A percentile compares a stretch with the other conserved stretches of the same genome.
Conservation (phyloP, 2,113 vertebrate species). For the Anas platyrhynchos region DNA sequence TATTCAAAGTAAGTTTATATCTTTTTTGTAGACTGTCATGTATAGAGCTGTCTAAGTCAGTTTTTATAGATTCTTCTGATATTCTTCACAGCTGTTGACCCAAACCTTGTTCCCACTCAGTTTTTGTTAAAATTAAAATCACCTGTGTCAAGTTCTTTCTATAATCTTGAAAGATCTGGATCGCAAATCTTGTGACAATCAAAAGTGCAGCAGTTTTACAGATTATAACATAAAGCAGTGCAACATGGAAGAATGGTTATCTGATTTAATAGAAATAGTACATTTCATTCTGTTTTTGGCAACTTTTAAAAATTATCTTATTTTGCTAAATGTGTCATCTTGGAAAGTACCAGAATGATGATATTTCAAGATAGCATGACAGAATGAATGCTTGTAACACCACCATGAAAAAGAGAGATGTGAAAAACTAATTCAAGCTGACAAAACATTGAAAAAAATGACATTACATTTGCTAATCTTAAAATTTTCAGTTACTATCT, state of each 20-base stretch:
- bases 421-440: background rate
- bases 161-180: background rate
- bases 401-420: background rate
- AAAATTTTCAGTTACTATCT: background rate
- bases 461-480: background rate
- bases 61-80: background rate
- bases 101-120: background rate
- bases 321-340: background rate
- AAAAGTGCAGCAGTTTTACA: background rate
- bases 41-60: background rate
- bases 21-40: background rate
- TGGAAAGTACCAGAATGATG: background rate
- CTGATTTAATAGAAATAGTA: background rate
- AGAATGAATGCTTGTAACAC: background rate
- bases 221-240: background rate
- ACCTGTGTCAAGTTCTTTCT: background rate
- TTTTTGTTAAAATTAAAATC: slow-evolving; percentile 11
- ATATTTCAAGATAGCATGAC: background rate
- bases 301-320: background rate
- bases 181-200: background rate
- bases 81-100: background rate
- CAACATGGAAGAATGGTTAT: background rate
- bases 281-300: background rate
- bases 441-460: background rate
- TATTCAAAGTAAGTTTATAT: slow-evolving; percentile 11